A percentile compares a stretch with the other conserved stretches of the same genome.
Evolutionary conservation across 2,888 invertebrate genomes (phyloP).

Genomic region (Synanthedon andrenaeformis): DNA sequence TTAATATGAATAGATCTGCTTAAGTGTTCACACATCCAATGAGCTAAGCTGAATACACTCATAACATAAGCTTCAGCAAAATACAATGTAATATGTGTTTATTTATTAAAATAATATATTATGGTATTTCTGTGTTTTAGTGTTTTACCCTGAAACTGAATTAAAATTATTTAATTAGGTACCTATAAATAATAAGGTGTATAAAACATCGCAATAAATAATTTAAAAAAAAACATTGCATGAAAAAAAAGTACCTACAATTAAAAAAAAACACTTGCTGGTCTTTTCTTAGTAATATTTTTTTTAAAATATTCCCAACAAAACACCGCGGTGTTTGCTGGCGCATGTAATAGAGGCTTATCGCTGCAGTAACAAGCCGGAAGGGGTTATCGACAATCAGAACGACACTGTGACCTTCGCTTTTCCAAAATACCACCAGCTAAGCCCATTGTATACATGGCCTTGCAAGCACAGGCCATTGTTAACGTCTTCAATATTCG

Average conservation of each 20-base stretch:
- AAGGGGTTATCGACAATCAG: constrained; percentile 48
- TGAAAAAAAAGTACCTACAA: too few species aligned
- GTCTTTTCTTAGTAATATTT: too few species aligned
- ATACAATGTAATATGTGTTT: constrained; percentile 48
- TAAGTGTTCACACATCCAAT: constrained; percentile 5
- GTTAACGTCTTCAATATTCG: constrained; percentile 41
- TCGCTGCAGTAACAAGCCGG: constrained; percentile 16
- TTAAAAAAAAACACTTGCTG: too few species aligned
- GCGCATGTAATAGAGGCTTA: constrained; percentile 36
- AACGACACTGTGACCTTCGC: constrained; percentile 47
- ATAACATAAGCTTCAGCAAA: constrained; percentile 41
- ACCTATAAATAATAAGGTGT: too few species aligned
- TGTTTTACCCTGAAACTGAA: neutral
- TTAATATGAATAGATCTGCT: constrained; percentile 2
- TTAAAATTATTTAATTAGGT: too few species aligned
- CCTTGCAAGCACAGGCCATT: constrained; percentile 27
- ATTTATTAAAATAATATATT: constrained; percentile 51
- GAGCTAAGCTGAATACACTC: constrained; percentile 26
- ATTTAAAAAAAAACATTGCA: too few species aligned
- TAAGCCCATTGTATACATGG: constrained; percentile 41
- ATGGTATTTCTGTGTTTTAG: constrained; percentile 15
- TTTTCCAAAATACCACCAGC: constrained; percentile 54
- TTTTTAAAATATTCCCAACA: too few species aligned
- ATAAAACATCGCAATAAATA: too few species aligned
- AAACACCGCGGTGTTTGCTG: constrained; percentile 16